Base-by-base conservation (phyloP, 2,888 invertebrate genomes). In the Acrobasis suavella region DNA sequence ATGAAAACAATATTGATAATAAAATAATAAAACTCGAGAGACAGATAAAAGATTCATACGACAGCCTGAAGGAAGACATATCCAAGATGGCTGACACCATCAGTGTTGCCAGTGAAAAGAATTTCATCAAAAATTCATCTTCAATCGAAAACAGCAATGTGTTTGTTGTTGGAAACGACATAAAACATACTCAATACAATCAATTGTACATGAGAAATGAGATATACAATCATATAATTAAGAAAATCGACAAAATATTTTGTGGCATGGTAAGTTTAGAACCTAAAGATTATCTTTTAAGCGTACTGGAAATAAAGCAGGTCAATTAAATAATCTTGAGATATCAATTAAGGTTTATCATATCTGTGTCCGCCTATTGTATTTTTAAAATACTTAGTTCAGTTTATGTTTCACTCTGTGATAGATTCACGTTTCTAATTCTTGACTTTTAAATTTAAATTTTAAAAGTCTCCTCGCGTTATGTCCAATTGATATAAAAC, bases 221-320 rank as follows among this genome's bases (percentile, higher is more conserved):
- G 62, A 91, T 91, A 32, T 91, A 91, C 62, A 91, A 91, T 70
- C 77, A 76, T 51, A 85, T 92, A 67, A 90, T 92, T 62, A 83
- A 74, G 73, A 91, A 90, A 69, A 91, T 91, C 65, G 91, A 92
- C 75, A 89, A 86, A 66, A 70, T 92, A 14, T 91, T 89, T 75
- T 83, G 84, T 75, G 83, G 87, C n/a, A 78, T 89, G 91, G 91
- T 92, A 73, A 91, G 91, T 87, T 52, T 6, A 22, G 1, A 32
- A 17, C 10, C 22, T 46, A 14, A 14, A 46, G 14, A 46, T 14
- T 46, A 52, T 52, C 52, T 52, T 7, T 52, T 14, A 52, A 56
- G 17, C 17, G 1, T 42, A 14, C 17, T 42, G 17, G 14, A 56
- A 42, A 46, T 22, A 46, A 56, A 39, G 9, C 50, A 60, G 50